phyloP scores from a whole-genome alignment of 2,888 invertebrate species.

The Drosophila stalkeri region DNA sequence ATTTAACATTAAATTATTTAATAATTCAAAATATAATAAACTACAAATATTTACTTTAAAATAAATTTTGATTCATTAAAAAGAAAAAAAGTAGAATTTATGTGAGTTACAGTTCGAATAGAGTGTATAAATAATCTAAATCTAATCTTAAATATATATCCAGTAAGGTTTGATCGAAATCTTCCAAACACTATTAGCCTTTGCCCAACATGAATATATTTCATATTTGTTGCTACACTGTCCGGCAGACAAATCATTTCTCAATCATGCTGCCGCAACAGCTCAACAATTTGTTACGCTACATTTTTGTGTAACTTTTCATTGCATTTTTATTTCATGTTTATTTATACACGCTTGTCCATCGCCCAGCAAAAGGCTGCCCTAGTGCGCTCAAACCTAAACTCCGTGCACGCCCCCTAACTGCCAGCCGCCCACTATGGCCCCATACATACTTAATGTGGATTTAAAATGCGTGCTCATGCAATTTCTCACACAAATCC shows the following conservation, averaged over 20 bases:
- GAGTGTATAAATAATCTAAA: background rate
- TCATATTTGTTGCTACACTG: slow-evolving; percentile 13
- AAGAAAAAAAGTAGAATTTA: too few species aligned
- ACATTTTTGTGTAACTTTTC: slow-evolving; percentile 7
- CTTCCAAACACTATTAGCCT: background rate
- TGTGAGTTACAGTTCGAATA: too few species aligned
- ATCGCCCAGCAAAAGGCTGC: slow-evolving; percentile 8
- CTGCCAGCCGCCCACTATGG: slow-evolving; percentile 33
- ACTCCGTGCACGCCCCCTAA: slow-evolving; percentile 1
- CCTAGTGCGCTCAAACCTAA: slow-evolving; percentile 23
- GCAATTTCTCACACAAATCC: slow-evolving; percentile 82
- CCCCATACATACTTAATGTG: slow-evolving; percentile 72
- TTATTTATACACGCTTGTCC: slow-evolving; percentile 52
- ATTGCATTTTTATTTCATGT: slow-evolving; percentile 54
- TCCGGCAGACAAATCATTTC: slow-evolving; percentile 61
- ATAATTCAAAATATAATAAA: too few species aligned
- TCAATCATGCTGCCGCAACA: slow-evolving; percentile 55
- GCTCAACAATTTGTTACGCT: slow-evolving; percentile 62
- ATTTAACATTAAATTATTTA: too few species aligned
- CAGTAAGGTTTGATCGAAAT: background rate
- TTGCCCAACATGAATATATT: slow-evolving; percentile 1
- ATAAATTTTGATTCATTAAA: too few species aligned
- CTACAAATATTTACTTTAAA: too few species aligned
- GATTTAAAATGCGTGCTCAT: slow-evolving; percentile 82
- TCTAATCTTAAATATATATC: background rate